These are phyloP conservation scores for Xanthorhoe designata DNA, from an alignment of 2,888 invertebrate genomes.

Conservation along the genomic window DNA sequence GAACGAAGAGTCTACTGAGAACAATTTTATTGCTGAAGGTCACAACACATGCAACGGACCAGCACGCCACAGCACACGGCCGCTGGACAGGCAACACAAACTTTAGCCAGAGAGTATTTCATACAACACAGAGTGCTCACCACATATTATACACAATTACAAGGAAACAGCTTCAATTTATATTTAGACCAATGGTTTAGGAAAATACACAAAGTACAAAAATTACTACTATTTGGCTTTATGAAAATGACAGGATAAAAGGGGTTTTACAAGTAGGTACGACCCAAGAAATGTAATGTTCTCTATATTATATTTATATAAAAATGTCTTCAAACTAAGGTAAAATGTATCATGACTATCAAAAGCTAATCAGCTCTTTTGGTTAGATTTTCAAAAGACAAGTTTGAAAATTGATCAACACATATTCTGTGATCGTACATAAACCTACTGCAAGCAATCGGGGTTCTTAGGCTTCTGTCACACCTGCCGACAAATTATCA, in stretches of 20 bases:
- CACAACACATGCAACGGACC: constrained; percentile 56
- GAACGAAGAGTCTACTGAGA: constrained; percentile 59
- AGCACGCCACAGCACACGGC: constrained; percentile 35
- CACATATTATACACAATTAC: constrained; percentile 58
- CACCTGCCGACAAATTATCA: constrained; percentile 40
- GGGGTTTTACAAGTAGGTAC: constrained; percentile 66
- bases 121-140: constrained; percentile 57
- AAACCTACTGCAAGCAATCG: constrained; percentile 70
- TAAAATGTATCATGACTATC: constrained; percentile 26
- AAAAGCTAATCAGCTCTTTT: constrained; percentile 29
- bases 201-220: constrained; percentile 44
- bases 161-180: constrained; percentile 47
- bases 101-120: constrained; percentile 51
- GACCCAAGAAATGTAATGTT: constrained; percentile 32
- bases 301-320: constrained; percentile 19
- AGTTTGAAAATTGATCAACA: constrained; percentile 17
- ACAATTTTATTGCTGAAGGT: constrained; percentile 76
- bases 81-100: constrained; percentile 51
- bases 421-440: constrained; percentile 37
- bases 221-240: constrained; percentile 48
- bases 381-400: constrained; percentile 20
- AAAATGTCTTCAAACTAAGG: constrained; percentile 25
- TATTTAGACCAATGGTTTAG: constrained; percentile 42
- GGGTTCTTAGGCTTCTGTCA: constrained; percentile 53
- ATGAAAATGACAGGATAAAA: constrained; percentile 75